Evolutionary conservation across 2,797 vertebrate genomes (phyloP), one percentile per base, ranked within the genome.

Genomic region (Pseudomugil tenellus): DNA sequence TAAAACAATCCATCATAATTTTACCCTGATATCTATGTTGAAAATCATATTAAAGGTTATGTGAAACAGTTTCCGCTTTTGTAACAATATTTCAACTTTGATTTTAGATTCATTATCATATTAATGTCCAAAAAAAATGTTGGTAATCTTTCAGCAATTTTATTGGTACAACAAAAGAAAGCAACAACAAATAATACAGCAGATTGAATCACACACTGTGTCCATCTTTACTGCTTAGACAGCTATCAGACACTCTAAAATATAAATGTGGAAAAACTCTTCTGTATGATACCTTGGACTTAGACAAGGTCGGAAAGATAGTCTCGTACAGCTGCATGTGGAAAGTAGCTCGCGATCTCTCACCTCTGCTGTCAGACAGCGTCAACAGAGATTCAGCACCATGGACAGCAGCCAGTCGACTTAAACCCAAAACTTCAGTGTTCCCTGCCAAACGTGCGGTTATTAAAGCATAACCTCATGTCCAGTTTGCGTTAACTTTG

Each of bases 371-470:
- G 35, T 37, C 35, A 35, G 9, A 11, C 34, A 35, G 35, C 17
- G 0, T 16, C 1, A 23, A 7, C 17, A 10, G 29, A n/a, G 14
- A 14, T 82, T 92, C 90, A 94, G 92, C 70, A 93, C 92, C 92
- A 91, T 76, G 91, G 93, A 93, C 92, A 93, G 92, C 70, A 14
- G 29, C 75, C 84, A 77, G 54, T 9, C 32, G 25, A 66, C 25
- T 58, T 34, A 34, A 6, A 34, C 32, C 3, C 32, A 12, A 4
- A 6, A 17, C 37, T 39, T 5, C 37, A 39, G 3, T 4, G 14
- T 39, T 5, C 54, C 28, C 34, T 16, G 48, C 63, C 58, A 43
- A 11, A 65, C 39, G 48, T 37, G 0, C 0, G 6, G 58, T 6
- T 2, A 14, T 12, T 12, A 7, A 28, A 6, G 9, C 28, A 13